Percentiles rank a stretch among this genome's conserved stretches.
Evolutionary conservation across 2,888 invertebrate species (phyloP).

Genomic region (Lypha dubia): DNA sequence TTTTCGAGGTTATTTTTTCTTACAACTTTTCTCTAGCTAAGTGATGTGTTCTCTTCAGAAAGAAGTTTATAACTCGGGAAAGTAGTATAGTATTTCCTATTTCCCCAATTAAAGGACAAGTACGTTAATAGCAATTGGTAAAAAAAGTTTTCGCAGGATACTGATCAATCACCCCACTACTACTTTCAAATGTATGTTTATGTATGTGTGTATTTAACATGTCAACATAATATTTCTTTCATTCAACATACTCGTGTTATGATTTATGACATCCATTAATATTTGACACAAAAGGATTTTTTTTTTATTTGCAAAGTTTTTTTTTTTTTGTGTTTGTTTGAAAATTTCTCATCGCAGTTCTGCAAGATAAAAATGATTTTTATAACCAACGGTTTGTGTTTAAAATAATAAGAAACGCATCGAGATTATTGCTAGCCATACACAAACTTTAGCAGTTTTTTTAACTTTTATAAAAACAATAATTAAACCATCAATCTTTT

Average conservation of each 20-base stretch:
- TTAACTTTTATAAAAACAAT: slow-evolving; percentile 54
- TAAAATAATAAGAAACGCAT: slow-evolving; percentile 58
- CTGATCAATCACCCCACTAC: slow-evolving; percentile 25
- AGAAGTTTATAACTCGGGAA: too few species aligned
- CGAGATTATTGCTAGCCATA: not conserved
- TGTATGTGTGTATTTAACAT: slow-evolving; percentile 30
- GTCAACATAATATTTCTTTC: slow-evolving; percentile 52
- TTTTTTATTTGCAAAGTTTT: not conserved
- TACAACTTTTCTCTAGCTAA: too few species aligned
- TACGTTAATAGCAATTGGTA: too few species aligned
- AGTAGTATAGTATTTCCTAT: too few species aligned
- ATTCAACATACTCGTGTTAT: slow-evolving; percentile 60
- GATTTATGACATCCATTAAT: slow-evolving; percentile 74
- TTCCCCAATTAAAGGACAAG: too few species aligned
- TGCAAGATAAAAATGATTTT: slow-evolving; percentile 41
- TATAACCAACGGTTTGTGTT: slow-evolving; percentile 62
- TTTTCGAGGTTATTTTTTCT: too few species aligned
- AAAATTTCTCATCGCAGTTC: slow-evolving; percentile 11
- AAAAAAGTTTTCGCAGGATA: too few species aligned
- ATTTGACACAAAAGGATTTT: slow-evolving; percentile 54
- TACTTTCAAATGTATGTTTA: not conserved
- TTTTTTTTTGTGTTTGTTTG: slow-evolving; percentile 11
- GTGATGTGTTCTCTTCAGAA: too few species aligned
- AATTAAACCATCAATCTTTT: slow-evolving; percentile 70
- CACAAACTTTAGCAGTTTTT: slow-evolving; percentile 35